Percentiles rank a stretch among this genome's conserved stretches.
Conservation (phyloP, 2,113 vertebrate genomes). For the Salvelinus sp. region DNA sequence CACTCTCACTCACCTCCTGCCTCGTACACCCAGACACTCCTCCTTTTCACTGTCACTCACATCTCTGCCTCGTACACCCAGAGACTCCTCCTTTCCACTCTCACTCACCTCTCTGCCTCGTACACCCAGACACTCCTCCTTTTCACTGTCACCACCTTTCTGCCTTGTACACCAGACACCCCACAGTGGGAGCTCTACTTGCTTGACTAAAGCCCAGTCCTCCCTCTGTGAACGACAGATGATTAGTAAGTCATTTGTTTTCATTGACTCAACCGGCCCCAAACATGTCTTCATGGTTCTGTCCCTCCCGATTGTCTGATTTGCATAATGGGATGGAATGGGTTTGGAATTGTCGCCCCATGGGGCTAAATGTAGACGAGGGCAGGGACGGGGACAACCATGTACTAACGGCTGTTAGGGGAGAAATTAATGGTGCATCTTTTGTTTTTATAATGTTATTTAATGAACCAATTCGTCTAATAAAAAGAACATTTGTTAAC, state of each 20-base stretch:
- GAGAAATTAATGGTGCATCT: slow-evolving; percentile 99
- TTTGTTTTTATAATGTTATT: slow-evolving; percentile 99
- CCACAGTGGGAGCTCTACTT: slow-evolving; percentile 41
- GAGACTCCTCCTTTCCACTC: too few relatives aligned
- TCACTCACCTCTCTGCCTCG: too few relatives aligned
- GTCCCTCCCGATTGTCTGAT: slow-evolving; percentile 80
- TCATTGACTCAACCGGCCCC: slow-evolving; percentile 79
- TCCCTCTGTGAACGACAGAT: slow-evolving; percentile 80
- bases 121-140: too few relatives aligned
- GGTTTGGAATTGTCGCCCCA: slow-evolving; percentile 83
- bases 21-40: too few relatives aligned
- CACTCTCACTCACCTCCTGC: too few relatives aligned
- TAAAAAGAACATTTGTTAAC: slow-evolving; percentile 89
- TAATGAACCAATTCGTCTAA: slow-evolving; percentile 99
- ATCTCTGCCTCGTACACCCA: too few relatives aligned
- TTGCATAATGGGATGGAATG: slow-evolving; percentile 91
- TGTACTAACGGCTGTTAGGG: slow-evolving; percentile 96
- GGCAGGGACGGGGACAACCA: slow-evolving; percentile 84
- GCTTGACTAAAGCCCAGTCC: slow-evolving; percentile 43
- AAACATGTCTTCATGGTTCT: slow-evolving; percentile 81
- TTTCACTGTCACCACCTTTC: too few relatives aligned
- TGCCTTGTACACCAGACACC: too few relatives aligned
- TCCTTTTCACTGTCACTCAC: too few relatives aligned
- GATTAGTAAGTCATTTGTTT: slow-evolving; percentile 90
- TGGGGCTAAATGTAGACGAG: slow-evolving; percentile 89